Conservation (phyloP, 2,888 invertebrate species). For the Heliconius hortense region DNA sequence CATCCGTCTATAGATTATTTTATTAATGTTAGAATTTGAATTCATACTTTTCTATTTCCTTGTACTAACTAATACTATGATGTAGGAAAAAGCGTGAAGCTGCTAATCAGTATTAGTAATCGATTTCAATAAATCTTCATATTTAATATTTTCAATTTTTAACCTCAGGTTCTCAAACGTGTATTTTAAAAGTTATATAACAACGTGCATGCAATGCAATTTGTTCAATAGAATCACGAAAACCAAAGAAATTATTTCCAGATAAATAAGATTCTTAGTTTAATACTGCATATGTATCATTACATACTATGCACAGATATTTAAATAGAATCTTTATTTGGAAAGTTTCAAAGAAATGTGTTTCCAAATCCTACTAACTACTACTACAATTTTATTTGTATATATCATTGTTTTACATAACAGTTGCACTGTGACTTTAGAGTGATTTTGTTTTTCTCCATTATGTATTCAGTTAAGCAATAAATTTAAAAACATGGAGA, state of each 20-base stretch:
- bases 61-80: too few species aligned
- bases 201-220: slow-evolving; percentile 1
- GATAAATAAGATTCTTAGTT: neutral
- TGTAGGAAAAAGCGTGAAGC: neutral
- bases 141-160: neutral
- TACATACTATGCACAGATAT: too few species aligned
- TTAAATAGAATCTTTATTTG: too few species aligned
- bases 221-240: neutral
- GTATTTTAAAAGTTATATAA: neutral
- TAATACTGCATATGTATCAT: neutral
- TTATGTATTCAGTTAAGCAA: too few species aligned
- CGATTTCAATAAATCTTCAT: neutral
- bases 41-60: slow-evolving; percentile 2
- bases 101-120: neutral
- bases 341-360: too few species aligned
- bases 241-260: neutral
- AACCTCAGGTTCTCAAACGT: neutral
- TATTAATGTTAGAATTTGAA: slow-evolving; percentile 32
- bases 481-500: too few species aligned
- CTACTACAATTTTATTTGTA: too few species aligned
- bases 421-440: too few species aligned
- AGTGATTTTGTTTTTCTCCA: too few species aligned
- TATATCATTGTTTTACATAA: too few species aligned
- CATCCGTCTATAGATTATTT: slow-evolving; percentile 43
- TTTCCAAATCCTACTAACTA: too few species aligned